Evolutionary conservation across 2,113 vertebrate species (phyloP), one percentile per base, ranked within the genome.

Genomic region (Bambusicola thoracicus): DNA sequence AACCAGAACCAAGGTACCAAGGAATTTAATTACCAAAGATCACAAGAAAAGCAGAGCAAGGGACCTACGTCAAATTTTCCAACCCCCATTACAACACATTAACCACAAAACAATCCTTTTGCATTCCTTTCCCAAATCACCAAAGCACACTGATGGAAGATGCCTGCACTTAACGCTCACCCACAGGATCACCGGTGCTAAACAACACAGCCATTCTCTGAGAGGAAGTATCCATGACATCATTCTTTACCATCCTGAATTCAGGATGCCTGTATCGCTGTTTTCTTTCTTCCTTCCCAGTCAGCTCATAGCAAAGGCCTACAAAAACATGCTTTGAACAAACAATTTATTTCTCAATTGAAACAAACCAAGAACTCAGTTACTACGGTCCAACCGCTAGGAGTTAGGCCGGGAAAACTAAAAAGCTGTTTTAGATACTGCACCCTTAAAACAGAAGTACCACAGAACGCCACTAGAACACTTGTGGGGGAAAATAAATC

Each of bases 151-250:
- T 24, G 17, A 49, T 1, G 0, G 5, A 59, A 16, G 24, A 70
- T 3, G 22, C 43, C 34, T 11, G 10, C 1, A 1, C 34, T 40
- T 15, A 76, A 25, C 0, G 0, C 63, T 62, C 40, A 11, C 6
- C 62, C 63, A 21, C 84, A 73, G 62, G 5, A 75, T 51, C 2
- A 46, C 7, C 1, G 9, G n/a, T 8, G 13, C 30, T 6, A 6
- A 84, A 85, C 10, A 55, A 46, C 14, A 1, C 4, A 79, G n/a
- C 8, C 24, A 30, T 25, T 63, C 87, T 56, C 29, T 22, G 30
- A 65, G 22, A 67, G n/a, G 77, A 72, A 69, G 43, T 13, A 32
- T 53, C 49, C 29, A 18, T 27, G 36, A 40, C 49, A 30, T 49
- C 15, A 43, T 61, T 89, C 51, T 85, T 75, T 22, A 70, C 16